phyloP scores from a whole-genome alignment of 2,113 vertebrate genomes.

The Mirounga angustirostris region DNA sequence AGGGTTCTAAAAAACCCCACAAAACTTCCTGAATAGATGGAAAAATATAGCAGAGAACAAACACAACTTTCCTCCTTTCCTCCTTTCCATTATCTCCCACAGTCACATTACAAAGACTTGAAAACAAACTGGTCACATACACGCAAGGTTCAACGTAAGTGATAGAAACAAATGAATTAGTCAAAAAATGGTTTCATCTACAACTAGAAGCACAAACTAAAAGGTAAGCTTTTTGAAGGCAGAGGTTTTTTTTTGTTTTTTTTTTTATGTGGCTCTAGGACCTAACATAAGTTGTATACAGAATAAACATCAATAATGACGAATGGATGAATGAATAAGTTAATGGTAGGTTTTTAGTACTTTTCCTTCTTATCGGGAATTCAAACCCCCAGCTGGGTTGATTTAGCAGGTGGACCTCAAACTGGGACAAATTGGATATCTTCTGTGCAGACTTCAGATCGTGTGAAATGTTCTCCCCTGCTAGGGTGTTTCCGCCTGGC shows the following conservation, averaged over 20 bases:
- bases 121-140: neutral
- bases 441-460: constrained; percentile 33
- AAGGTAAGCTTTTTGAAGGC: constrained; percentile 47
- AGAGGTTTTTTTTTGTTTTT: neutral
- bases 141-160: neutral
- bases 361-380: constrained; percentile 47
- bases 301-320: neutral
- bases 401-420: neutral
- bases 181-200: constrained; percentile 8
- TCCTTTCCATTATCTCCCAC: neutral
- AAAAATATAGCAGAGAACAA: constrained; percentile 50
- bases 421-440: constrained; percentile 26
- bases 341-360: neutral
- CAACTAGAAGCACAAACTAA: constrained; percentile 4
- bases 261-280: neutral
- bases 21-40: neutral
- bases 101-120: constrained; percentile 24
- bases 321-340: neutral
- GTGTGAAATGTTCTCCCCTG: constrained; percentile 8
- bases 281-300: neutral
- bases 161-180: constrained; percentile 17
- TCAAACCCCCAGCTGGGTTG: constrained; percentile 11
- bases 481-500: neutral
- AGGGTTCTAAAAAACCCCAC: neutral
- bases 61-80: neutral